These are phyloP conservation scores for Spermophilus dauricus DNA, from an alignment of 2,113 vertebrate genomes.

Conservation along the genomic window DNA sequence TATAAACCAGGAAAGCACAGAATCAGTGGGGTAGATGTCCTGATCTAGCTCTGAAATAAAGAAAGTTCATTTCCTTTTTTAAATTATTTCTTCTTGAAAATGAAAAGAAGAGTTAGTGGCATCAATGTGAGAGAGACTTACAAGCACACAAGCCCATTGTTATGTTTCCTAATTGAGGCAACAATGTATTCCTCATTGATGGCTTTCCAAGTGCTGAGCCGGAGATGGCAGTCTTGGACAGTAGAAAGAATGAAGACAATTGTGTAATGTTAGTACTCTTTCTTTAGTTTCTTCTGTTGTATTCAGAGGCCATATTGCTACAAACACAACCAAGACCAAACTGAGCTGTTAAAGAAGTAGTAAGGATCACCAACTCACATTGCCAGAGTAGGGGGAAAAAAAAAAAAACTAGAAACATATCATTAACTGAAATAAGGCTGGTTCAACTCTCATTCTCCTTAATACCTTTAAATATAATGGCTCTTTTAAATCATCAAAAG, in stretches of 20 bases:
- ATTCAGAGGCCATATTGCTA: not conserved
- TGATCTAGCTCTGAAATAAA: not conserved
- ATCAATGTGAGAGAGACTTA: not conserved
- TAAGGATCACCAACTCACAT: not conserved
- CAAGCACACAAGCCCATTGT: not conserved
- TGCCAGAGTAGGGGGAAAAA: not conserved
- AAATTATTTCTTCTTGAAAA: not conserved
- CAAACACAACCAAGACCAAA: not conserved
- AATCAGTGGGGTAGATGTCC: not conserved
- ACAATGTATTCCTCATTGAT: not conserved
- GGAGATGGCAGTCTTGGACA: not conserved
- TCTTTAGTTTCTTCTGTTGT: not conserved
- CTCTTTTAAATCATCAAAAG: not conserved
- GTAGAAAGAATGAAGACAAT: not conserved
- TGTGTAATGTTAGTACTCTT: accelerated
- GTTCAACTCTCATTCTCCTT: not conserved
- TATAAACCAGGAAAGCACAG: not conserved
- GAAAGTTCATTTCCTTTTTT: not conserved
- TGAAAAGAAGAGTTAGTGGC: not conserved
- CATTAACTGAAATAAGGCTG: not conserved
- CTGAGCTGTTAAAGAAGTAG: not conserved
- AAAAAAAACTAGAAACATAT: not conserved
- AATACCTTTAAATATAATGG: not conserved
- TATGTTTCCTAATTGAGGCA: not conserved
- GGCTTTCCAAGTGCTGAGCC: not conserved